phyloP scores from a whole-genome alignment of 2,113 vertebrate genomes.

The Cygnus buccinator region DNA sequence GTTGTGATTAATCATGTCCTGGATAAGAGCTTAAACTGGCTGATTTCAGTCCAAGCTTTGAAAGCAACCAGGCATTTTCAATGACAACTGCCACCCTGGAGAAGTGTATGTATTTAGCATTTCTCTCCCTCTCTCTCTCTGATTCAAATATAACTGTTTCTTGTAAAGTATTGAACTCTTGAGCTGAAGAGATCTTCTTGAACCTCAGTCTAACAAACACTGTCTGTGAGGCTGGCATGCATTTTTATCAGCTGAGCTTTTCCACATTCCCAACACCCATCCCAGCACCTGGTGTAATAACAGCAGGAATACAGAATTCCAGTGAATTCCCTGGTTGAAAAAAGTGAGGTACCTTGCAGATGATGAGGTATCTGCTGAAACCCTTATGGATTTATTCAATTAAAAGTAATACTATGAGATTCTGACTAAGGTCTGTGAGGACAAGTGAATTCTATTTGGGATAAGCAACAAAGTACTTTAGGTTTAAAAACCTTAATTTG shows the following conservation, averaged over 20 bases:
- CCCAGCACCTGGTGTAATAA: background rate
- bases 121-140: background rate
- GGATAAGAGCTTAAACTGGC: background rate
- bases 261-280: background rate
- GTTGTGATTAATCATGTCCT: background rate
- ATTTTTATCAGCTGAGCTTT: constrained; percentile 6
- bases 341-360: background rate
- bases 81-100: background rate
- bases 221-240: background rate
- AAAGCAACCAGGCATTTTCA: background rate
- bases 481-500: background rate
- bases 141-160: background rate
- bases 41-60: background rate
- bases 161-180: background rate
- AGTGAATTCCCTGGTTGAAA: background rate
- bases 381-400: constrained; percentile 44
- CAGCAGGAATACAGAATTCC: background rate
- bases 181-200: background rate
- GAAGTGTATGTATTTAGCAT: background rate
- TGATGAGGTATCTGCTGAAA: background rate
- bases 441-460: background rate
- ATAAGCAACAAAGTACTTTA: background rate
- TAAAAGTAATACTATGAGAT: constrained; percentile 7
- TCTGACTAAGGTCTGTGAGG: background rate
- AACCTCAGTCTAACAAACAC: background rate